These are phyloP conservation scores for Nyleta sp. DNA, from an alignment of 2,888 invertebrate genomes.

Conservation along the genomic window DNA sequence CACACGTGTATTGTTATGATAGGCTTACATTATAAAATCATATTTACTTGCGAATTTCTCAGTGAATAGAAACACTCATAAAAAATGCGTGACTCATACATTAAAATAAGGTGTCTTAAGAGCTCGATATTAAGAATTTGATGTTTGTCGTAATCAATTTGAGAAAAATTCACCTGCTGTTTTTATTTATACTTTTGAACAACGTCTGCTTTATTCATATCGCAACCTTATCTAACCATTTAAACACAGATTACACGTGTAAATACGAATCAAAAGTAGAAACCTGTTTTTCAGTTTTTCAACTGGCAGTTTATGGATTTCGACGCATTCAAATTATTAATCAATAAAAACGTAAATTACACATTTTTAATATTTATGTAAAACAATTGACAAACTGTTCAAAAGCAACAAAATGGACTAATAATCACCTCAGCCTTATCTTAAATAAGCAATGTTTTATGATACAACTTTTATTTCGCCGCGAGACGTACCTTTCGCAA, in stretches of 20 bases:
- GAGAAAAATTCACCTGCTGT: constrained; percentile 41
- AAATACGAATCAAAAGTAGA: constrained; percentile 30
- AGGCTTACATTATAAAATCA: no score
- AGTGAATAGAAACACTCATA: no score
- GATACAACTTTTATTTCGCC: constrained; percentile 1
- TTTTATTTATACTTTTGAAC: constrained; percentile 34
- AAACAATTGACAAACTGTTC: constrained; percentile 4
- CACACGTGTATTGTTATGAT: no score
- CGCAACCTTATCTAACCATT: constrained; percentile 44
- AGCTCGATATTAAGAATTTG: no score
- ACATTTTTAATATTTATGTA: background rate
- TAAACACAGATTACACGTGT: constrained; percentile 40
- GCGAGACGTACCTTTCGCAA: background rate
- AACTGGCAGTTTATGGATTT: background rate
- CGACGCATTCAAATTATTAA: constrained; percentile 2
- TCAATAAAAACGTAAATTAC: background rate
- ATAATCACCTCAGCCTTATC: background rate
- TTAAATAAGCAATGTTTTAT: background rate
- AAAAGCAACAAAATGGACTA: background rate
- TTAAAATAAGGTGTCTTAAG: no score
- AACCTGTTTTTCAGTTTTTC: constrained; percentile 34
- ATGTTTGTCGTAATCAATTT: constrained; percentile 18
- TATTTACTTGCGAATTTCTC: no score
- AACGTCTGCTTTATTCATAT: constrained; percentile 41
- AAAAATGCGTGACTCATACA: no score